Evolutionary conservation across 2,113 vertebrate species (phyloP).

Genomic region (Corythoichthys haematopterus): DNA sequence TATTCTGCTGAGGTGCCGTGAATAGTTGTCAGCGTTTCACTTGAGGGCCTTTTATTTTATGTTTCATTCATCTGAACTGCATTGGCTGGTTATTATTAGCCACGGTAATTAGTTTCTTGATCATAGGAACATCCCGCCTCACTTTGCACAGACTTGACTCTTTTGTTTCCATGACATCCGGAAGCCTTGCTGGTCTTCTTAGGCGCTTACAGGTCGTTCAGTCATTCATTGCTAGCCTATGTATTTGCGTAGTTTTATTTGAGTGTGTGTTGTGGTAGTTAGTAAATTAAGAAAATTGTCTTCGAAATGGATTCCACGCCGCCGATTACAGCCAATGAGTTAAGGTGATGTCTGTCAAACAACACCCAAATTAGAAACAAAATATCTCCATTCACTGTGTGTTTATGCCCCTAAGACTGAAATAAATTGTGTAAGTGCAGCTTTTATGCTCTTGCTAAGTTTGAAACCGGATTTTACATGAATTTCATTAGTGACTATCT

Average conservation of each 20-base stretch:
- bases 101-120: conserved; percentile 26
- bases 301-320: no score
- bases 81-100: conserved; percentile 21
- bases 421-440: no score
- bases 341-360: conserved; percentile 65
- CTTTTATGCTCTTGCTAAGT: no score
- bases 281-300: no score
- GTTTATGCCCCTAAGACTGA: background rate
- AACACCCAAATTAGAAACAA: conserved; percentile 46
- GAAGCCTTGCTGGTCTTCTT: conserved; percentile 34
- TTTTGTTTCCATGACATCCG: conserved; percentile 30
- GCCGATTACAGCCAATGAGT: background rate
- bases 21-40: conserved; percentile 7
- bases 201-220: conserved; percentile 16
- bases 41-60: conserved; percentile 5
- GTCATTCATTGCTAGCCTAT: no score
- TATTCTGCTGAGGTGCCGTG: conserved; percentile 20
- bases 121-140: conserved; percentile 21
- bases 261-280: no score
- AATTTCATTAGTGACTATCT: no score
- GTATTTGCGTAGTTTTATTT: no score
- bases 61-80: background rate
- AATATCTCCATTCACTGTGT: conserved; percentile 25
- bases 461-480: no score
- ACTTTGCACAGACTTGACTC: conserved; percentile 9